Evolutionary conservation across 1,140 invertebrate genomes (phyloP).

Genomic region (Aricia agestis): DNA sequence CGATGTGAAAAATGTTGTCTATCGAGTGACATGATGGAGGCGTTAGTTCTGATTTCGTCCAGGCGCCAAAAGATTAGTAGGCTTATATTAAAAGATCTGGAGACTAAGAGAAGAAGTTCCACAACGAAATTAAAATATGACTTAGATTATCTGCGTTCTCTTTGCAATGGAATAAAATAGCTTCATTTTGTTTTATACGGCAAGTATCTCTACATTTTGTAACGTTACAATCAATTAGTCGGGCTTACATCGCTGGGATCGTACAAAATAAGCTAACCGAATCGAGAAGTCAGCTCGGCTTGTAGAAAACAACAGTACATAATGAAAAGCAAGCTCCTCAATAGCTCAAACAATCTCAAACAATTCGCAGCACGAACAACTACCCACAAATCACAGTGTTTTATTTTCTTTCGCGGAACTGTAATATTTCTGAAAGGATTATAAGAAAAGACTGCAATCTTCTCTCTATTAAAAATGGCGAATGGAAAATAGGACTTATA

Average conservation of each 20-base stretch:
- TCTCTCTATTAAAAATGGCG: constrained; percentile 1
- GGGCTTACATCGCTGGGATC: neutral
- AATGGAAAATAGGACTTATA: constrained; percentile 3
- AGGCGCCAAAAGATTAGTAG: too few relatives aligned
- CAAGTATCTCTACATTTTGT: too few relatives aligned
- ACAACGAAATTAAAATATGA: too few relatives aligned
- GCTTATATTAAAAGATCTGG: too few relatives aligned
- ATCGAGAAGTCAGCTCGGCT: neutral
- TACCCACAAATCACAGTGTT: neutral
- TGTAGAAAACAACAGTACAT: neutral
- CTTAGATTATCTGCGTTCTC: too few relatives aligned
- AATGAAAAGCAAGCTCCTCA: neutral
- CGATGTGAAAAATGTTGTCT: too few relatives aligned
- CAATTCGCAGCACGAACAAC: neutral
- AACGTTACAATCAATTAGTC: neutral
- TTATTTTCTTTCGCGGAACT: neutral
- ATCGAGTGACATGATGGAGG: too few relatives aligned
- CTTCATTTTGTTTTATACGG: neutral
- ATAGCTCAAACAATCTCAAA: neutral
- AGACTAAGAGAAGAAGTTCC: too few relatives aligned
- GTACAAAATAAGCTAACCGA: neutral
- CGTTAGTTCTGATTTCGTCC: too few relatives aligned
- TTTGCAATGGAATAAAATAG: neutral
- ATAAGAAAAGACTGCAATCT: constrained; percentile 3
- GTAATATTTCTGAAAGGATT: constrained; percentile 3